Evolutionary conservation across 2,113 vertebrate species (phyloP).

Genomic region (Mobula birostris): DNA sequence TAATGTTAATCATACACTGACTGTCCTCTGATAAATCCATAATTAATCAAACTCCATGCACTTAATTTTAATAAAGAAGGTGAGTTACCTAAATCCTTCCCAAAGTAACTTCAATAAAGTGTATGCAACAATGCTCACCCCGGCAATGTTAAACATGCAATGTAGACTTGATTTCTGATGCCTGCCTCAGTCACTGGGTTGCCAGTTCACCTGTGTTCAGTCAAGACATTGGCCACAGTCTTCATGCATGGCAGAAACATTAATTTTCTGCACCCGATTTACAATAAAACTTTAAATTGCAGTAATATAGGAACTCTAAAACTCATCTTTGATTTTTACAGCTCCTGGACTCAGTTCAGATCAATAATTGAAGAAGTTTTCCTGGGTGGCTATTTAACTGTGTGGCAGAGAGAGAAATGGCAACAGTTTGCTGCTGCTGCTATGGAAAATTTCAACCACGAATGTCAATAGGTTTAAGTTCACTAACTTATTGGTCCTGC

Average conservation of each 20-base stretch:
- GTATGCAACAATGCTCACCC: not conserved
- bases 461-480: not conserved
- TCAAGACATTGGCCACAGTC: not conserved
- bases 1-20: not conserved
- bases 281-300: not conserved
- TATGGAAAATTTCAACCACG: not conserved
- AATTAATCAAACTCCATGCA: not conserved
- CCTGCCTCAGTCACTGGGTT: not conserved
- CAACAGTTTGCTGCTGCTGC: not conserved
- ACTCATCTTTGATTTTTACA: not conserved
- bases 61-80: not conserved
- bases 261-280: not conserved
- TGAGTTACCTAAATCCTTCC: not conserved
- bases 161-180: not conserved
- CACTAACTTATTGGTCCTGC: not conserved
- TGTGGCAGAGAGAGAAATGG: not conserved
- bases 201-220: not conserved
- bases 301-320: not conserved
- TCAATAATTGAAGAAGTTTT: not conserved
- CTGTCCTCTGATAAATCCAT: not conserved
- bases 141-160: not conserved
- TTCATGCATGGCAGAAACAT: too few species aligned
- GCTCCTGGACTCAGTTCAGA: too few species aligned
- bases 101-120: not conserved
- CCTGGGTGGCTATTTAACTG: not conserved